Evolutionary conservation across 2,113 vertebrate species (phyloP).

Genomic region (Morone saxatilis): DNA sequence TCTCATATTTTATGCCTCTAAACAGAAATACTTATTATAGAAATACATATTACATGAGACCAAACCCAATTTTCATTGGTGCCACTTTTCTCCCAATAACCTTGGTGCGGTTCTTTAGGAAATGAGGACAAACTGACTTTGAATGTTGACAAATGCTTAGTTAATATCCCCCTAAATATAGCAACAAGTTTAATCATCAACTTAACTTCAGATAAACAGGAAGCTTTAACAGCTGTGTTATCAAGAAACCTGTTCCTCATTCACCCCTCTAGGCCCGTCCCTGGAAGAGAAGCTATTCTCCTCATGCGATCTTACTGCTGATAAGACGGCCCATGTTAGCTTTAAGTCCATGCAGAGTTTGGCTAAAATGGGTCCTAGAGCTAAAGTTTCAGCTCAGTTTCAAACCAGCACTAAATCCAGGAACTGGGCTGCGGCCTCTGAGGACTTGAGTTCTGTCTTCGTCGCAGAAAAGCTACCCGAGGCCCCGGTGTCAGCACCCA

Average conservation of each 20-base stretch:
- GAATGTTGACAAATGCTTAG: background rate
- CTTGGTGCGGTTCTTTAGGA: background rate
- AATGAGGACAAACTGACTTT: background rate
- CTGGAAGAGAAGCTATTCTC: constrained; percentile 94
- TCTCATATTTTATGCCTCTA: background rate
- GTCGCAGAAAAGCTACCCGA: constrained; percentile 78
- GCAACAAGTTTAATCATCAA: background rate
- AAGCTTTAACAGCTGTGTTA: constrained; percentile 14
- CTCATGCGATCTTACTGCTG: constrained; percentile 88
- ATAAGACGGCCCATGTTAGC: constrained; percentile 88
- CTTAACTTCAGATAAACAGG: background rate
- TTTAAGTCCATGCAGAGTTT: constrained; percentile 86
- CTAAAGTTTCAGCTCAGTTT: constrained; percentile 85
- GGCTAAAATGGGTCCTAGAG: constrained; percentile 79
- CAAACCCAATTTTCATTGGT: background rate
- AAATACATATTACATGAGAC: background rate
- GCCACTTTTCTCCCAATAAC: background rate
- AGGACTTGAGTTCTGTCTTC: constrained; percentile 86
- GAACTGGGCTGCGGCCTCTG: constrained; percentile 85
- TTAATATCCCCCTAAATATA: background rate
- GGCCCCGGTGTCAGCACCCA: constrained; percentile 47
- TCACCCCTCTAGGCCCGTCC: constrained; percentile 90
- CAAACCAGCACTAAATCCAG: constrained; percentile 84
- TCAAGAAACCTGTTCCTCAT: constrained; percentile 80
- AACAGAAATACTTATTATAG: background rate